Percentiles rank a stretch among this genome's conserved stretches.
Evolutionary conservation across 2,113 vertebrate species (phyloP).

Genomic region (Clarias magur): DNA sequence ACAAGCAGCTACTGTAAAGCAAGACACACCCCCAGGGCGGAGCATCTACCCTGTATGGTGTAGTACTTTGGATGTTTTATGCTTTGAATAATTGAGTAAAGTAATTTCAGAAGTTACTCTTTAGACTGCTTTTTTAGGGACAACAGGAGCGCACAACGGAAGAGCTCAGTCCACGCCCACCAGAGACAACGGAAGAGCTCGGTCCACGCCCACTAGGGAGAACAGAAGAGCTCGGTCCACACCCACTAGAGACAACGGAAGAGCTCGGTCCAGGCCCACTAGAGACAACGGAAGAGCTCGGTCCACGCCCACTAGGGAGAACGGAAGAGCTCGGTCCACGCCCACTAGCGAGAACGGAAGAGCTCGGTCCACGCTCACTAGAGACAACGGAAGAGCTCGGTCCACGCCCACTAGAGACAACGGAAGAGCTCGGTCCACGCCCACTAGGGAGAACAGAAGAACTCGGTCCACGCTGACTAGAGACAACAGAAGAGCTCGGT

Average conservation of each 20-base stretch:
- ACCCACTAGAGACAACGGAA: neutral
- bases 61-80: too few relatives aligned
- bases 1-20: neutral
- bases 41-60: neutral
- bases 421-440: neutral
- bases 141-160: too few relatives aligned
- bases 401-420: neutral
- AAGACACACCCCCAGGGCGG: neutral
- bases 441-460: neutral
- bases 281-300: neutral
- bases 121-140: too few relatives aligned
- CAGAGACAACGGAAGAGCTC: neutral
- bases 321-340: too few relatives aligned
- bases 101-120: too few relatives aligned
- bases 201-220: neutral
- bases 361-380: neutral
- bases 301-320: too few relatives aligned
- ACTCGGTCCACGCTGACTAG: neutral
- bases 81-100: too few relatives aligned
- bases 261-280: neutral
- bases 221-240: neutral
- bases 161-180: neutral
- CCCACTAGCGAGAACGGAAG: too few relatives aligned
- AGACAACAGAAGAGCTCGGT: neutral
- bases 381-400: neutral